Evolutionary conservation across 2,888 invertebrate species (phyloP).

Genomic region (Trileptium ribeirensis): DNA sequence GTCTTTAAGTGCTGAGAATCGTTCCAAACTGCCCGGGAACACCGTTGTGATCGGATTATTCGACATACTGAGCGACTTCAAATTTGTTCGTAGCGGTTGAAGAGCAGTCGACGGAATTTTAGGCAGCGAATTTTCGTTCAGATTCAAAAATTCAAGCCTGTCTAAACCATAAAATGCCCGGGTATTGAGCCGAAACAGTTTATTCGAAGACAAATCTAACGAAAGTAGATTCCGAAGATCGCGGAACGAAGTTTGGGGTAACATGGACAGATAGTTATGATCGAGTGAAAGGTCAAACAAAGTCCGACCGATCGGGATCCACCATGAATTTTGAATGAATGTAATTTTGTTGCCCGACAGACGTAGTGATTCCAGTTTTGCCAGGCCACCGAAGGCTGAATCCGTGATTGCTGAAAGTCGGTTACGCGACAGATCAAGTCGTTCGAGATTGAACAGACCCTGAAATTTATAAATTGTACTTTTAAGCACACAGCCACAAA

Average conservation of each 20-base stretch:
- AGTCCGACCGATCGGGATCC: not conserved
- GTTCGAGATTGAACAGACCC: not conserved
- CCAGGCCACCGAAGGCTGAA: constrained; percentile 48
- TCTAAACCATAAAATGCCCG: constrained; percentile 52
- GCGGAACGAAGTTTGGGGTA: constrained; percentile 19
- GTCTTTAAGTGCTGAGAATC: constrained; percentile 45
- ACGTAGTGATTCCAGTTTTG: constrained; percentile 44
- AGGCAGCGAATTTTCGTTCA: constrained; percentile 41
- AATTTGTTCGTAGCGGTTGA: constrained; percentile 28
- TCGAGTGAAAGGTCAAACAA: constrained; percentile 23
- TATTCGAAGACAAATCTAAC: constrained; percentile 35
- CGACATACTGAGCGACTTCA: constrained; percentile 37
- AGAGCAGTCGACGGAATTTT: constrained; percentile 36
- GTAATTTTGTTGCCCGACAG: constrained; percentile 43
- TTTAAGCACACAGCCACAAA: too few relatives aligned
- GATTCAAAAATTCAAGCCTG: constrained; percentile 41
- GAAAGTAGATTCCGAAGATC: constrained; percentile 9
- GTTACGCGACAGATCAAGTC: constrained; percentile 40
- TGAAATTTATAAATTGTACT: not conserved
- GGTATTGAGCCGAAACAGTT: constrained; percentile 49
- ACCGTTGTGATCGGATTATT: constrained; percentile 41
- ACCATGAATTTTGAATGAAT: constrained; percentile 28
- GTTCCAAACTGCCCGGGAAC: constrained; percentile 41
- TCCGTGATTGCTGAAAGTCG: constrained; percentile 45
- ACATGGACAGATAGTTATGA: constrained; percentile 16